phyloP scores from a whole-genome alignment of 2,888 invertebrate genomes.

The Cryptocheilus praepositus region DNA sequence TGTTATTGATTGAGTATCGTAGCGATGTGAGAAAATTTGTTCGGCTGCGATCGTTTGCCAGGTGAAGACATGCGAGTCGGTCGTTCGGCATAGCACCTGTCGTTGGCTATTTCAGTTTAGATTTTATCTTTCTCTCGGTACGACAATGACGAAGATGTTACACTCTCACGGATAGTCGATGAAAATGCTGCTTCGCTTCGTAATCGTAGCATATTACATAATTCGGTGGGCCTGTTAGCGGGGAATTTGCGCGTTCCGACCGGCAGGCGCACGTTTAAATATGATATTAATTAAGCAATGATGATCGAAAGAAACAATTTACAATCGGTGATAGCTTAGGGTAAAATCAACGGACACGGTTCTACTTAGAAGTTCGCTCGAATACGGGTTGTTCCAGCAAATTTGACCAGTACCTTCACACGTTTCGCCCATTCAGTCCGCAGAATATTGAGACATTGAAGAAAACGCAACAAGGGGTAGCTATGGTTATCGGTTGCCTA shows the following conservation, averaged over 20 bases:
- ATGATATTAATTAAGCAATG: constrained; percentile 66
- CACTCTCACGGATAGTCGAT: constrained; percentile 34
- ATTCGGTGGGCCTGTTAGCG: constrained; percentile 52
- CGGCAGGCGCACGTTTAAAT: constrained; percentile 54
- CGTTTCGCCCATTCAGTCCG: constrained; percentile 33
- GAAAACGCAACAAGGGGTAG: too few relatives aligned
- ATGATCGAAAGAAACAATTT: constrained; percentile 62
- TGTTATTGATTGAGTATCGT: constrained; percentile 1
- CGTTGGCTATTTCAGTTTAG: too few relatives aligned
- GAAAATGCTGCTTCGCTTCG: constrained; percentile 58
- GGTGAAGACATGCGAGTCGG: too few relatives aligned
- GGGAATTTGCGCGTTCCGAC: constrained; percentile 46
- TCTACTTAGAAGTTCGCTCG: constrained; percentile 53
- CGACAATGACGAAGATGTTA: constrained; percentile 7
- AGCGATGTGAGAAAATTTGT: neutral
- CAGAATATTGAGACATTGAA: too few relatives aligned
- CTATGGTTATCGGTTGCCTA: too few relatives aligned
- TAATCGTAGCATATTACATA: constrained; percentile 48
- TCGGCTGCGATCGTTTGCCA: too few relatives aligned
- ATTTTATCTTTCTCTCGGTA: too few relatives aligned
- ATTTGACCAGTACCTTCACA: constrained; percentile 49
- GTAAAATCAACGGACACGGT: constrained; percentile 57
- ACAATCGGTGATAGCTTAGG: constrained; percentile 61
- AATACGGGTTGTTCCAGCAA: constrained; percentile 44
- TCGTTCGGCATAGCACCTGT: too few relatives aligned